Conservation (phyloP, 2,797 vertebrate species). For the Triplophysa yarkandensis region DNA sequence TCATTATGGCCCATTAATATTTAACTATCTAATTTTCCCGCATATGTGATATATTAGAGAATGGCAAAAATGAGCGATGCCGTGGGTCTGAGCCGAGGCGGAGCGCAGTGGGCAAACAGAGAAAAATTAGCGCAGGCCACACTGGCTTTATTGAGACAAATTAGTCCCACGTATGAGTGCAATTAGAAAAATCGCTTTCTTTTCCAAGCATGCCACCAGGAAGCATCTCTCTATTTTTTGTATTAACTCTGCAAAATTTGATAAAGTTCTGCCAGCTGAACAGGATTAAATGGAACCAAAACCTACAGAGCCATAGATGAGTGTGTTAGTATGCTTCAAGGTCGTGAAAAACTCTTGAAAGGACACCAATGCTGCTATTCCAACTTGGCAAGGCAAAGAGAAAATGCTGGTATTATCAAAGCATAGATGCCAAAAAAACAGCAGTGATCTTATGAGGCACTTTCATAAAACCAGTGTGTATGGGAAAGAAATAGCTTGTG, state of each 20-base stretch:
- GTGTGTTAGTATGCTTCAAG: slow-evolving; percentile 28
- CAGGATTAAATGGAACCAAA: slow-evolving; percentile 61
- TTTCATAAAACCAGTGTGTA: slow-evolving; percentile 14
- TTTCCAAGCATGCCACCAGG: slow-evolving; percentile 63
- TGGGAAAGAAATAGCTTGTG: slow-evolving; percentile 21
- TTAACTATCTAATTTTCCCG: slow-evolving; percentile 78
- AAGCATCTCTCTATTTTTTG: slow-evolving; percentile 47
- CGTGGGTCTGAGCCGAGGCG: slow-evolving; percentile 71
- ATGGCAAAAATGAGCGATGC: slow-evolving; percentile 65
- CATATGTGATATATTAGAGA: slow-evolving; percentile 77
- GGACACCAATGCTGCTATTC: slow-evolving; percentile 21
- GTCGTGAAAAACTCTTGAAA: slow-evolving; percentile 56
- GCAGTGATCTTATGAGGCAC: slow-evolving; percentile 46
- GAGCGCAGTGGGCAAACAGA: slow-evolving; percentile 68
- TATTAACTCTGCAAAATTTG: slow-evolving; percentile 56
- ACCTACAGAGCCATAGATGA: slow-evolving; percentile 36
- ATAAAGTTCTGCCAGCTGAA: slow-evolving; percentile 58
- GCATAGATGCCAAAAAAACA: slow-evolving; percentile 53
- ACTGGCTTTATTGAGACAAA: slow-evolving; percentile 80
- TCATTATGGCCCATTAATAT: slow-evolving; percentile 83
- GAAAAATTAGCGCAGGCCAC: slow-evolving; percentile 70
- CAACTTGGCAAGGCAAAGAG: slow-evolving; percentile 42
- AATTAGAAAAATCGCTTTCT: slow-evolving; percentile 70
- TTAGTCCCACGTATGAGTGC: slow-evolving; percentile 66
- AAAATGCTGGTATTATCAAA: slow-evolving; percentile 58